Evolutionary conservation across 37 sponge, comb jelly and placozoan species (phyloP).

Genomic region (Crambe crambe): DNA sequence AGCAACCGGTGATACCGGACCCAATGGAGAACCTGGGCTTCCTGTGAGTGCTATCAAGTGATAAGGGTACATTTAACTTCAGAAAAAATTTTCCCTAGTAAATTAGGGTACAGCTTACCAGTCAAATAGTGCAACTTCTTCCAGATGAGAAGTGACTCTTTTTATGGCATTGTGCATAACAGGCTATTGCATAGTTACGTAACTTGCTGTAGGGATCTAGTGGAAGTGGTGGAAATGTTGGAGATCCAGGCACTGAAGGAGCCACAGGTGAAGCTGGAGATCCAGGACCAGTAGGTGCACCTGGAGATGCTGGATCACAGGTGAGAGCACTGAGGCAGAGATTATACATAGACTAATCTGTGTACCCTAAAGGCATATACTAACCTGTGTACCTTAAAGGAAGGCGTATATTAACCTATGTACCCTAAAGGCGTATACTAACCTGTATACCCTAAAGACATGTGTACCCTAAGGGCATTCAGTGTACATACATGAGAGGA

Average conservation of each 20-base stretch:
- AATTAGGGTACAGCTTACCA: no score
- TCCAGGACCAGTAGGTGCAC: slow-evolving; percentile 21
- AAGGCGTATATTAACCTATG: no score
- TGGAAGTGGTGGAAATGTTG: slow-evolving; percentile 22
- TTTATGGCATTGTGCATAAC: not conserved
- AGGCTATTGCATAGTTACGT: not conserved
- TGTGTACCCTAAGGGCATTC: no score
- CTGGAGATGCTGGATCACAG: slow-evolving; percentile 41
- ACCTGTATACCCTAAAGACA: no score
- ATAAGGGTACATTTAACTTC: not conserved
- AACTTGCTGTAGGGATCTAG: not conserved
- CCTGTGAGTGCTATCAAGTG: slow-evolving; percentile 42
- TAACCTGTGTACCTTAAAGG: no score
- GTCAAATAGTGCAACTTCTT: no score
- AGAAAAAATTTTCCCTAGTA: no score
- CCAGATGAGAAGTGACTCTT: not conserved
- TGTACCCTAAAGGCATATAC: no score
- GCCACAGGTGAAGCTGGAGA: slow-evolving; percentile 28
- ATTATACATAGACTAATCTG: no score
- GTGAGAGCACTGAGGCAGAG: no score
- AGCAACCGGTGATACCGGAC: slow-evolving; percentile 36
- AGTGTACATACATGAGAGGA: no score
- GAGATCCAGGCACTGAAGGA: slow-evolving; percentile 15
- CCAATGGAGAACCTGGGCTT: slow-evolving; percentile 49
- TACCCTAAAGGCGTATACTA: no score